Base-by-base conservation (phyloP, 2,888 invertebrate genomes). In the Netelia melanura region DNA sequence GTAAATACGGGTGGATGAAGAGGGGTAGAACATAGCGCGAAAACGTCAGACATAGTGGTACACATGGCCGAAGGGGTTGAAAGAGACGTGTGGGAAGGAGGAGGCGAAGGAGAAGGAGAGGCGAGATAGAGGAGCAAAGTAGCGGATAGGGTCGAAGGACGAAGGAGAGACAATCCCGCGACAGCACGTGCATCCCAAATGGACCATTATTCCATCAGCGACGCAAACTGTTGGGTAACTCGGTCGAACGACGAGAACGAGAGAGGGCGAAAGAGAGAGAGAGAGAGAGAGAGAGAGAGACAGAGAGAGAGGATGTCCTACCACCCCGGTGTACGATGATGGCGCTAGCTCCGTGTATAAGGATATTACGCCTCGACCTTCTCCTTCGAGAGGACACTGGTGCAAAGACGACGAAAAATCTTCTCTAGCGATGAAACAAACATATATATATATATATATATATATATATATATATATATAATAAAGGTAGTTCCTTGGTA, bases 131-230 rank as follows among this genome's bases (percentile, higher is more conserved):
- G 75, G 83, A 62, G 78, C 6, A 75, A 76, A 74, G 83, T 61
- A 10, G 67, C 79, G 78, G 76, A 71, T 71, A 65, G 70, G 62
- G 64, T 64, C 65, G 72, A 25, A 58, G 81, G 70, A 61, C 82
- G 43, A 68, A 74, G 79, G 77, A 78, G 82, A 83, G 86, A 85
- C 87, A 86, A 87, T 86, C 86, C 88, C 88, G 88, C 90, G 90
- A 92, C 92, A 90, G 89, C 90, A 91, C 91, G 91, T 91, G 92
- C 92, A 93, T 92, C 91, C 92, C 90, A 92, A 92, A 93, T 92
- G 91, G 92, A 92, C 92, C 91, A 92, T 92, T 93, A 92, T 93
- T 92, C 92, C 92, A 93, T 93, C 92, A 92, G 92, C 89, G 90
- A 88, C 89, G 90, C 89, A 91, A 93, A 93, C 91, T 92, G 92